phyloP scores from a whole-genome alignment of 2,113 vertebrate genomes.

The Gila orcuttii region DNA sequence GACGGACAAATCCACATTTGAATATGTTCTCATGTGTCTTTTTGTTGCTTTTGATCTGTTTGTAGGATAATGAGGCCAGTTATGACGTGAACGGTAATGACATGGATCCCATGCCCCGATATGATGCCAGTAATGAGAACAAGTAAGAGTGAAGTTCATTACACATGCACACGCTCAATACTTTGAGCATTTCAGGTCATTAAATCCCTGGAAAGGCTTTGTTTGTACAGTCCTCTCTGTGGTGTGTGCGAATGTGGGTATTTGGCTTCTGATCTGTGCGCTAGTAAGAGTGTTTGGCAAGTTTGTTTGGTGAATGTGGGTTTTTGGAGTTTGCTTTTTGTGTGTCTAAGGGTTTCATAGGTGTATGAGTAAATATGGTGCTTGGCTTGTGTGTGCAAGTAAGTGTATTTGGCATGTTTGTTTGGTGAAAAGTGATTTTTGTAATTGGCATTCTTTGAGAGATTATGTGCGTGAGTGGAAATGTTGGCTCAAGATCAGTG shows the following conservation, averaged over 20 bases:
- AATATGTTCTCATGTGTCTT: no score
- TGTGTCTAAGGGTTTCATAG: background rate
- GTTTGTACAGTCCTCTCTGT: slow-evolving; percentile 17
- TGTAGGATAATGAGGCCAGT: slow-evolving; percentile 93
- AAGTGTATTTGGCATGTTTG: background rate
- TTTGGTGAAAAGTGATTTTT: background rate
- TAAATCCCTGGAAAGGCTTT: slow-evolving; percentile 34
- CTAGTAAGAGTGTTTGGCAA: slow-evolving; percentile 15
- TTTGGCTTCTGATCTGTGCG: background rate
- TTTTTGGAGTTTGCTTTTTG: slow-evolving; percentile 7
- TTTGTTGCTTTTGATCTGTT: slow-evolving; percentile 52
- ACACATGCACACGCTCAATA: background rate
- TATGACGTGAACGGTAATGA: slow-evolving; percentile 98
- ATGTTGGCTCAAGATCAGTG: background rate
- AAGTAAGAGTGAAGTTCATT: slow-evolving; percentile 84
- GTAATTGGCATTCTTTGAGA: background rate
- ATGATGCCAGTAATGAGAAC: slow-evolving; percentile 98
- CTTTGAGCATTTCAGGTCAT: background rate
- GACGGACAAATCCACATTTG: background rate
- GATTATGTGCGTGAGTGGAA: slow-evolving; percentile 2
- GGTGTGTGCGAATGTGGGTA: slow-evolving; percentile 4
- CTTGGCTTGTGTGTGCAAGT: slow-evolving; percentile 17
- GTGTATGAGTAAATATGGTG: background rate
- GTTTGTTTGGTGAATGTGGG: slow-evolving; percentile 5
- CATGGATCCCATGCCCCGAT: slow-evolving; percentile 97